A percentile compares a stretch with the other conserved stretches of the same genome.
These are phyloP conservation scores for Camponotus vicinus DNA, from an alignment of 1,140 invertebrate species.

Conservation along the genomic window DNA sequence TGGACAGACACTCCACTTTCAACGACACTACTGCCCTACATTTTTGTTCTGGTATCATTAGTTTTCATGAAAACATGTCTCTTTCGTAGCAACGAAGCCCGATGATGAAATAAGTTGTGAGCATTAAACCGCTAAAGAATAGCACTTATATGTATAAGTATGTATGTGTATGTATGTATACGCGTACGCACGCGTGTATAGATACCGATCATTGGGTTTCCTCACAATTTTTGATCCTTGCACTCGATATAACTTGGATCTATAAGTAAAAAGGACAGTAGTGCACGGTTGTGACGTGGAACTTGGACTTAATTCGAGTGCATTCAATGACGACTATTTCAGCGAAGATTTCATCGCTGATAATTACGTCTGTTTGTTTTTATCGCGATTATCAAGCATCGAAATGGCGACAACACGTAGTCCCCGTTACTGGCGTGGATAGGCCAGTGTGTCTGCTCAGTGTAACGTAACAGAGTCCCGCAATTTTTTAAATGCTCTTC, in stretches of 20 bases:
- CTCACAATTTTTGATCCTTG: not conserved
- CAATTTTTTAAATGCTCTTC: conserved; percentile 82
- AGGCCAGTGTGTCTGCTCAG: conserved; percentile 79
- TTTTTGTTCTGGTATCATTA: conserved; percentile 45
- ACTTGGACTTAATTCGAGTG: conserved; percentile 54
- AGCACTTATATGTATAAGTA: not conserved
- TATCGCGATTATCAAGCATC: conserved; percentile 31
- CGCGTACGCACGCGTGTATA: not conserved
- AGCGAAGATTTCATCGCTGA: not conserved
- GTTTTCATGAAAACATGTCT: conserved; percentile 54
- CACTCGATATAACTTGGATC: conserved; percentile 8
- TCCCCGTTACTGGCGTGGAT: conserved; percentile 66
- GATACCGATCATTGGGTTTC: conserved; percentile 44
- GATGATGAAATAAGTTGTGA: conserved; percentile 55
- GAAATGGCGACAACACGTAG: conserved; percentile 22
- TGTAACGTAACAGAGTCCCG: conserved; percentile 81
- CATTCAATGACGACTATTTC: not conserved
- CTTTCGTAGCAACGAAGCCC: conserved; percentile 49
- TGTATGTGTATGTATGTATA: not conserved
- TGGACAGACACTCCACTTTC: conserved; percentile 78
- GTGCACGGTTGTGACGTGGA: conserved; percentile 65
- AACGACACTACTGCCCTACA: conserved; percentile 66
- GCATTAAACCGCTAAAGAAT: not conserved
- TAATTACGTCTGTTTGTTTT: conserved; percentile 16
- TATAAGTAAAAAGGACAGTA: conserved; percentile 58